A percentile compares a stretch with the other conserved stretches of the same genome.
Conservation (phyloP, 92 coral and sea anemone genomes). For the Palythoa grandiflora region DNA sequence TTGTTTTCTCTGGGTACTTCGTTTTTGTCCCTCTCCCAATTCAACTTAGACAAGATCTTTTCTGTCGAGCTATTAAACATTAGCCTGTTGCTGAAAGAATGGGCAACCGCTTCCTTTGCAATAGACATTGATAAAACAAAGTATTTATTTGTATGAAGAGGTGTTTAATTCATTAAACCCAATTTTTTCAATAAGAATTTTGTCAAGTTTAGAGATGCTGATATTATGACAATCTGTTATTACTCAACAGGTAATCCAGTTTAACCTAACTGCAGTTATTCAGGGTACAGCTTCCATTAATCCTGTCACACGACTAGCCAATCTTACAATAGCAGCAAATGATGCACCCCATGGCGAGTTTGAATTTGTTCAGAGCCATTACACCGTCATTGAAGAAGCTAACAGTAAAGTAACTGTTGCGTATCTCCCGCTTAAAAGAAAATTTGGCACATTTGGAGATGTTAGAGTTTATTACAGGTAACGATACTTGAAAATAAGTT, state of each 20-base stretch:
- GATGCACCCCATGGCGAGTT: conserved; percentile 96
- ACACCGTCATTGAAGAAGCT: conserved; percentile 77
- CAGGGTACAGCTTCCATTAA: conserved; percentile 82
- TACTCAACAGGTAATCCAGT: conserved; percentile 67
- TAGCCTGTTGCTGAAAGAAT: too few relatives aligned
- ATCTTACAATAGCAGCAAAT: conserved; percentile 77
- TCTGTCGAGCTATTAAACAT: too few relatives aligned
- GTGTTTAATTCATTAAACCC: too few relatives aligned
- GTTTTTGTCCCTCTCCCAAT: too few relatives aligned
- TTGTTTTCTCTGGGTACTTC: too few relatives aligned
- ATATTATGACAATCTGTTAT: conserved; percentile 62
- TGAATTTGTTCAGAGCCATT: conserved; percentile 72
- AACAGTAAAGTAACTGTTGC: conserved; percentile 57
- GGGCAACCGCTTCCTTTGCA: too few relatives aligned
- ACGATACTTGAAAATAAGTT: not conserved
- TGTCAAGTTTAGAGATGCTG: not conserved
- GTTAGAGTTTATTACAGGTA: conserved; percentile 89
- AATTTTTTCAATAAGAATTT: too few relatives aligned
- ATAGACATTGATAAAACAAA: too few relatives aligned
- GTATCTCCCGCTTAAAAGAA: conserved; percentile 69
- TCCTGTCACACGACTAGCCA: conserved; percentile 75
- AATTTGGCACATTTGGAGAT: conserved; percentile 84
- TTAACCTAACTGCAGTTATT: conserved; percentile 73
- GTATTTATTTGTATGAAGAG: too few relatives aligned
- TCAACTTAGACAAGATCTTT: too few relatives aligned